phyloP scores from a whole-genome alignment of 2,888 invertebrate genomes.

The Tenthredo amoena region DNA sequence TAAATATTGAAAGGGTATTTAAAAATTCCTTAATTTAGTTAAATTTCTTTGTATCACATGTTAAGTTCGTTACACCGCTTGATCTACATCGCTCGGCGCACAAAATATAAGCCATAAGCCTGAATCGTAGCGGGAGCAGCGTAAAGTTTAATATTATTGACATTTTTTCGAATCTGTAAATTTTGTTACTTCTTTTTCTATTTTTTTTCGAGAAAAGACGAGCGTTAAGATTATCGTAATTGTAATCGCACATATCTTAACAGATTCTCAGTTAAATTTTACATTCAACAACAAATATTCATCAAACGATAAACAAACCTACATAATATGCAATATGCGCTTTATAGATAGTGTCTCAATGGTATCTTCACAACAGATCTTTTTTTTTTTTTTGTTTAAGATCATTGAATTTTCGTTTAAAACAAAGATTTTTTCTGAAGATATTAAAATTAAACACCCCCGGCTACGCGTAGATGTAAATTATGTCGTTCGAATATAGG shows the following conservation, averaged over 20 bases:
- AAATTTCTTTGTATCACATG: constrained; percentile 48
- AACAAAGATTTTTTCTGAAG: background rate
- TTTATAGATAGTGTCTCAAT: background rate
- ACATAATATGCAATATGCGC: background rate
- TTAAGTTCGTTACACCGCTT: constrained; percentile 40
- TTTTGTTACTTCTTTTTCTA: background rate
- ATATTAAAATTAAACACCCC: background rate
- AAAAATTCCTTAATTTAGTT: constrained; percentile 32
- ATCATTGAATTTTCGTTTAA: too few relatives aligned
- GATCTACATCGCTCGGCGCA: background rate
- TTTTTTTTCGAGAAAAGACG: background rate
- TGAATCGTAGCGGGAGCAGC: constrained; percentile 15
- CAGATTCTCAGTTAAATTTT: background rate
- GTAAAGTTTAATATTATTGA: background rate
- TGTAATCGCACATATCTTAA: constrained; percentile 3
- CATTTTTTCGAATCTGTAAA: background rate
- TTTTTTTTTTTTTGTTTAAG: background rate
- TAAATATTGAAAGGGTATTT: constrained; percentile 30
- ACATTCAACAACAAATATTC: background rate
- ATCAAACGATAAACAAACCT: background rate
- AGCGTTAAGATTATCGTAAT: background rate
- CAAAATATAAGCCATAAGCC: constrained; percentile 23
- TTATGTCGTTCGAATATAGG: background rate
- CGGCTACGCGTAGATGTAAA: background rate
- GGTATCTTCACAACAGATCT: background rate